Base-by-base conservation (phyloP, 2,888 invertebrate genomes). In the Stenoptilia bipunctidactyla region DNA sequence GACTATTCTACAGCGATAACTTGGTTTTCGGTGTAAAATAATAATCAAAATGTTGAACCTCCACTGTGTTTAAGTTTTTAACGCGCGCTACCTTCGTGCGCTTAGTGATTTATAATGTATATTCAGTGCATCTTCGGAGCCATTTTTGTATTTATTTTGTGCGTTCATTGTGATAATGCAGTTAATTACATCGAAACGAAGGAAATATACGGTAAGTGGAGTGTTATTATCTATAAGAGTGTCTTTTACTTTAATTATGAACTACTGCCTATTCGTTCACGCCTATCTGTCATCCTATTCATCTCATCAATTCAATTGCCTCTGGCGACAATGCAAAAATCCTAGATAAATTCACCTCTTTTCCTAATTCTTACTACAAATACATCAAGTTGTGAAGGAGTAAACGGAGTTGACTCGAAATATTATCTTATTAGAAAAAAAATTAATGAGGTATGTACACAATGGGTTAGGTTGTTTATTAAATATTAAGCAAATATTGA, bases 121-220 rank as follows among this genome's bases (percentile, higher is more conserved):
- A 64, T 74, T 73, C 71, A 62, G 55, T 75, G 65, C 69, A 71
- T 71, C 58, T 50, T 82, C 75, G 84, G 76, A 77, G 84, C 84
- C 84, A 84, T 84, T 83, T 84, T 84, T 74, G 68, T 80, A 74
- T 83, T 79, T 79, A 82, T 83, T 77, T 82, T 82, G 72, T 76
- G 79, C 69, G 82, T 79, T 76, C 75, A 82, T 77, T 82, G 83
- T 80, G 82, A 79, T 75, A 80, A 69, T 76, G 70, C 67, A 62
- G 73, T 59, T 57, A 75, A 67, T 66, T 74, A 80, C 79, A 82
- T 80, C 77, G 82, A 82, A 79, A 68, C 66, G 58, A 70, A 65
- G 64, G 67, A 72, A 66, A 75, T 80, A 71, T 73, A 75, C 58
- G 79, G 83, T 83, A 42, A 80, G 83, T 73, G 50, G 44, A 37